Conservation (phyloP, 2,888 invertebrate genomes). For the Andrena fulva region DNA sequence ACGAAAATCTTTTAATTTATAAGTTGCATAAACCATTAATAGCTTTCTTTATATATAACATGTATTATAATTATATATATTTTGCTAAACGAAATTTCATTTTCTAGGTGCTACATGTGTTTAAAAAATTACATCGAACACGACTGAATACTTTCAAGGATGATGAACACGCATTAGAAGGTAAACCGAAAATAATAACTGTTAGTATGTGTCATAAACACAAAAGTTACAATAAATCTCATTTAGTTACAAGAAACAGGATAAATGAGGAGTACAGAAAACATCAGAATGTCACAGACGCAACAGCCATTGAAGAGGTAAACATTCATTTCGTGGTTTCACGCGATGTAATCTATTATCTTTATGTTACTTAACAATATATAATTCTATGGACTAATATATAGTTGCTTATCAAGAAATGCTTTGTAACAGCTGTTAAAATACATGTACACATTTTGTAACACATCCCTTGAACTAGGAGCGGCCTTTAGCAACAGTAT, state of each 20-base stretch:
- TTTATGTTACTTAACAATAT: conserved; percentile 23
- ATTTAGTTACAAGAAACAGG: conserved; percentile 87
- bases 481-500: no score
- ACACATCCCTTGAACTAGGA: no score
- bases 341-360: background rate
- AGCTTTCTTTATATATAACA: background rate
- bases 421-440: background rate
- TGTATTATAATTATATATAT: background rate
- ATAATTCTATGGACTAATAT: background rate
- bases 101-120: conserved; percentile 88
- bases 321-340: conserved; percentile 55
- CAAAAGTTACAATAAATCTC: conserved; percentile 24
- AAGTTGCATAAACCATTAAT: background rate
- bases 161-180: conserved; percentile 87
- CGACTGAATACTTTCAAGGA: conserved; percentile 89
- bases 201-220: conserved; percentile 19
- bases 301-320: conserved; percentile 88
- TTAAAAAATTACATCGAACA: conserved; percentile 91
- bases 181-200: conserved; percentile 72
- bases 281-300: conserved; percentile 88
- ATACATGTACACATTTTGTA: no score
- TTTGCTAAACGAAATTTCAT: background rate
- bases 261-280: conserved; percentile 92
- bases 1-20: background rate
- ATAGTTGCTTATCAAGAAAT: background rate